Conservation (phyloP, 2,888 invertebrate species). For the Chaetoderma sp. region DNA sequence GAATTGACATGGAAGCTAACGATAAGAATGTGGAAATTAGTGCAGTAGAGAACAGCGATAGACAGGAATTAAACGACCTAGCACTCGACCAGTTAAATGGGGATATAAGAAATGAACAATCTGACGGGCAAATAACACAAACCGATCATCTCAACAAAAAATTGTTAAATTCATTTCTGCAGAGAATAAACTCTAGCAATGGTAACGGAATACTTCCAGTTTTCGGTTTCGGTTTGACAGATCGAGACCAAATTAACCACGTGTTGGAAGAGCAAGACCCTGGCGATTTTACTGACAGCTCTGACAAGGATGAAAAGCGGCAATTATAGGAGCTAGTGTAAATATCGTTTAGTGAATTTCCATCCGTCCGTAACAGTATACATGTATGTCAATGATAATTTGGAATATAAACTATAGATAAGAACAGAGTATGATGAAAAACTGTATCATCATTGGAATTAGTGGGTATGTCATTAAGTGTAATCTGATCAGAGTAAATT, state of each 20-base stretch:
- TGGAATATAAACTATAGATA: no score
- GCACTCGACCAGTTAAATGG: background rate
- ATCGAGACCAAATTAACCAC: no score
- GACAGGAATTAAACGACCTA: conserved; percentile 11
- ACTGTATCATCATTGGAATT: conserved; percentile 32
- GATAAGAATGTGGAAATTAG: background rate
- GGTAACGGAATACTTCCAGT: conserved; percentile 32
- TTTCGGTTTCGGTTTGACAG: no score
- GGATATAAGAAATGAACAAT: background rate
- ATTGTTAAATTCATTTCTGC: conserved; percentile 40
- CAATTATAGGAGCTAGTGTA: no score
- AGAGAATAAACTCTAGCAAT: conserved; percentile 37
- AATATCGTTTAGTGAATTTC: no score
- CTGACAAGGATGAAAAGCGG: no score
- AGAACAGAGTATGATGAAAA: no score
- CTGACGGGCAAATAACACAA: conserved; percentile 37
- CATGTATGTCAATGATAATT: no score
- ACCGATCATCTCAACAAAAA: conserved; percentile 46
- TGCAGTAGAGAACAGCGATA: background rate
- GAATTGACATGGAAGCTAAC: background rate
- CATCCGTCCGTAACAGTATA: no score
- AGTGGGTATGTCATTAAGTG: conserved; percentile 42
- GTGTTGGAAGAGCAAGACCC: no score
- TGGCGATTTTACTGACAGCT: no score
- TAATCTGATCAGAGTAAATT: no score